Conservation (phyloP, 2,113 vertebrate species). For the Chaetorhynchus papuensis region DNA sequence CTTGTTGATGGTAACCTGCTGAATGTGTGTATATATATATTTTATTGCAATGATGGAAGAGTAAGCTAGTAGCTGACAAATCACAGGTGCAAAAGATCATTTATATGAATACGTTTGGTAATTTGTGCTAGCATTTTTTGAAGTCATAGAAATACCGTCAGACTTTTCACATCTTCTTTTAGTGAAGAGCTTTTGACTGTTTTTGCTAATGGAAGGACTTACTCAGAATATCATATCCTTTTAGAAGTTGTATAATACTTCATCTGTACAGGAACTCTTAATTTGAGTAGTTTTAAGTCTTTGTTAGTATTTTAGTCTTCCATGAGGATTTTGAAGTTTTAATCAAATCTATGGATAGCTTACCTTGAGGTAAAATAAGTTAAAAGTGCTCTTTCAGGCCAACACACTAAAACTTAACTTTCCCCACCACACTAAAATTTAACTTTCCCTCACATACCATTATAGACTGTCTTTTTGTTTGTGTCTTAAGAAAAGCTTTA, state of each 20-base stretch:
- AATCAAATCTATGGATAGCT: background rate
- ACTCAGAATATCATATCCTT: background rate
- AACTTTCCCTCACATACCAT: background rate
- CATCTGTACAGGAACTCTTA: background rate
- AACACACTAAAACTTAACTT: background rate
- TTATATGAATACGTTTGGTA: background rate
- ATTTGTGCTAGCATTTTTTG: background rate
- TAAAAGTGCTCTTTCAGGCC: background rate
- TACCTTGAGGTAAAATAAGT: background rate
- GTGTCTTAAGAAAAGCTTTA: background rate
- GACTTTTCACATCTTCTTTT: background rate
- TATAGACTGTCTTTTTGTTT: background rate
- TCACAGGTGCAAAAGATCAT: background rate
- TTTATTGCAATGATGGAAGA: background rate
- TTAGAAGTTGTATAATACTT: background rate
- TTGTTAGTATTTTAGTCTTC: background rate
- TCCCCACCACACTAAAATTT: background rate
- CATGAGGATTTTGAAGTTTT: background rate
- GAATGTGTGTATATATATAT: background rate
- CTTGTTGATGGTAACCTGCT: background rate
- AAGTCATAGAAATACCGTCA: background rate
- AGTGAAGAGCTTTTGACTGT: background rate
- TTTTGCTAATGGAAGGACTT: background rate
- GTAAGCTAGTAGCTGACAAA: background rate
- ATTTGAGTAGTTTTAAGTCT: background rate